Evolutionary conservation across 1,140 invertebrate species (phyloP), one percentile per base, ranked within the genome.

Genomic region (Lanistes nyassanus): DNA sequence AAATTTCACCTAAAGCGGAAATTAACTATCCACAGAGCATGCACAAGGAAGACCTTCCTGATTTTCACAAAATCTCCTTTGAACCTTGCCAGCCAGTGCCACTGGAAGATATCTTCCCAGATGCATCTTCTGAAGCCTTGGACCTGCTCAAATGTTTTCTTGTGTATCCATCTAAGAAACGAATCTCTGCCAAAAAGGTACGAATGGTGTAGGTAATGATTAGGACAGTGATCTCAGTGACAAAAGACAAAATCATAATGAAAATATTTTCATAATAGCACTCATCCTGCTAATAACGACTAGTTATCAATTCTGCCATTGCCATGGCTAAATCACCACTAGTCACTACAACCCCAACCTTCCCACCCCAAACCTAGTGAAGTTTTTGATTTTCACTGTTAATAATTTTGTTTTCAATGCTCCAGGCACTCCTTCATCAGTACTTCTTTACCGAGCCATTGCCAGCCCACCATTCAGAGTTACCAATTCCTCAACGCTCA

Each of bases 1-100:
- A 60, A 60, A 60, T 60, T 9, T 29, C 9, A 29, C 9, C 31
- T 60, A 13, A 5, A 47, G 42, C 42, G 0, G 0, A 13, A 16
- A 47, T 47, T 13, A 47, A 47, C 42, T 6, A 47, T 34, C 6
- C 96, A 94, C 94, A 96, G 51, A 95, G 94, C 65, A 91, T 97
- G 72, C 92, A 91, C 31, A 62, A 79, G 53, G 60, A 75, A n/a
- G 91, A 94, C 21, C 89, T 99, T 65, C 98, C 98, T 2, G 98
- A 99, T 91, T 99, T 96, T 85, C 96, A 97, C 84, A 99, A 99
- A 92, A 98, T 99, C 69, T 93, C 93, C 60, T 97, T 99, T 92
- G 92, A 95, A 66, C 89, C 94, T 84, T 92, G 94, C 84, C 89
- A 92, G 80, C 92, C 94, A 65, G 85, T 95, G 78, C 90, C 93